Evolutionary conservation across 1,140 invertebrate species (phyloP), one percentile per base, ranked within the genome.

Genomic region (Eueides isabella): DNA sequence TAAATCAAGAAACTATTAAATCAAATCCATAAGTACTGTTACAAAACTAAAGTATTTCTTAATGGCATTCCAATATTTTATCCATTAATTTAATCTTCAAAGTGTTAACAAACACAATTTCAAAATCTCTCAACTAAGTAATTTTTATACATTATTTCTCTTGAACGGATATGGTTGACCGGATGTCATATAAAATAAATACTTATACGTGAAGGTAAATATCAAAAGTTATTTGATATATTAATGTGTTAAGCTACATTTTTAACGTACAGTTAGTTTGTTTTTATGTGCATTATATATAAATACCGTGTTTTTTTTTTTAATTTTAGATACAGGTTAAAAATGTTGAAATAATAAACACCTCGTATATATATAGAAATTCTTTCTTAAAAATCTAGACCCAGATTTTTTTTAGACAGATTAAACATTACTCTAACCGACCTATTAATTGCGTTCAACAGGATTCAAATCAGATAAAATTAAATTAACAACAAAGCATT

Each of bases 131-230:
- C 23, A 55, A 55, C 19, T 19, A 26, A 55, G 48, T 23, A 6
- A 55, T 55, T 55, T 55, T 19, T 55, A 55, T 55, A 26, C 9
- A 55, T 55, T 55, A 55, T 55, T 55, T n/a, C 7, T 26, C 19
- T 44, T n/a, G 0, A 55, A 23, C 48, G 48, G 48, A 55, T 55
- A 55, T 26, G 23, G 48, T 55, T 55, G 48, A 23, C 48, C 48
- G 48, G 48, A 55, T 55, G 48, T 55, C 48, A 55, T 55, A 55
- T 55, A 55, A 55, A 55, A 55, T 55, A 55, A 55, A 55, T 55
- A 55, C 11, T n/a, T 23, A 55, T 55, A 44, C n/a, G 16, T 5
- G 41, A 19, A 44, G 41, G 41, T 44, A 55, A 55, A 19, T 23
- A 26, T 55, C 48, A 55, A 55, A 55, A 26, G 48, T 26, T 55